Conservation (phyloP, 2,113 vertebrate species). For the Epinephelus fuscoguttatus region DNA sequence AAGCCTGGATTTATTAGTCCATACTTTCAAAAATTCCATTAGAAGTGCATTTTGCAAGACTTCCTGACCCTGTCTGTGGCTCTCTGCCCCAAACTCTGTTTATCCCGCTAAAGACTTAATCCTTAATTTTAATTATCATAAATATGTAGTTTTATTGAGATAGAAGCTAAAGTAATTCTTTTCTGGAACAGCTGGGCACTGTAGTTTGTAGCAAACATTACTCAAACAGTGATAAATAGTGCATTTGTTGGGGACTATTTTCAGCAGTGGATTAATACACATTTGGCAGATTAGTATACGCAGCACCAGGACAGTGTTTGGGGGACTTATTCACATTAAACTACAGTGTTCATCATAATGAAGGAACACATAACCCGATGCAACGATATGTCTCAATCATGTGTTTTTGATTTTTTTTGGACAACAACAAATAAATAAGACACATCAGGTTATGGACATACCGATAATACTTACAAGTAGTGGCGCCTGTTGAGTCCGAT, state of each 20-base stretch:
- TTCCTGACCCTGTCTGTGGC: not conserved
- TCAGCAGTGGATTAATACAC: not conserved
- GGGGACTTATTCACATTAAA: not conserved
- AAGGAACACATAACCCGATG: not conserved
- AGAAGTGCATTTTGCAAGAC: not conserved
- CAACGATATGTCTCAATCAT: not conserved
- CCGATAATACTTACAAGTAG: too few species aligned
- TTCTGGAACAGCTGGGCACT: not conserved
- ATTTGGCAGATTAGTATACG: not conserved
- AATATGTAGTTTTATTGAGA: not conserved
- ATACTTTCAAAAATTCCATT: constrained; percentile 5
- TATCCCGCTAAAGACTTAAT: not conserved
- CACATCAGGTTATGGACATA: too few species aligned
- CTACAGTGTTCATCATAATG: not conserved
- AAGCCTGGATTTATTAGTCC: constrained; percentile 19
- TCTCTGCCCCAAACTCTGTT: not conserved
- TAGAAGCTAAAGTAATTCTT: not conserved
- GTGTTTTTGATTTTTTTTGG: not conserved
- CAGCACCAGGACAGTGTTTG: too few species aligned
- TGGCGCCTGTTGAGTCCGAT: too few species aligned
- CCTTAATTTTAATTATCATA: not conserved
- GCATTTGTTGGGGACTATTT: not conserved
- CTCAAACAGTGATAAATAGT: not conserved
- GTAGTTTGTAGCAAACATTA: not conserved
- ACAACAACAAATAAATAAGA: not conserved